Conservation (phyloP, 2,888 invertebrate genomes). For the Aricia artaxerxes region DNA sequence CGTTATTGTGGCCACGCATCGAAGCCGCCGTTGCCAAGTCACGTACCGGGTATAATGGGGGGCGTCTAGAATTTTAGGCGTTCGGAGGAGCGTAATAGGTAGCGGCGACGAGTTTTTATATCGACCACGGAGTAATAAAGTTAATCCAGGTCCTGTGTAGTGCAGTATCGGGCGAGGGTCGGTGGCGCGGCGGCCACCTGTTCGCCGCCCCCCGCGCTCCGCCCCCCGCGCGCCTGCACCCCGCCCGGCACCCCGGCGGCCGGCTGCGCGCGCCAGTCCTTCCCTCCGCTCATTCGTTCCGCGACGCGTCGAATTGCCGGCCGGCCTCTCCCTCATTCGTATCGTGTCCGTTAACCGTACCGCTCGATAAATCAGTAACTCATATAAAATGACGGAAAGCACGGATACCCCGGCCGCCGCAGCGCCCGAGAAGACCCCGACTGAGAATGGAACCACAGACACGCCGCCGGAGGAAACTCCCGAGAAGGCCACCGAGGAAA, state of each 20-base stretch:
- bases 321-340: conserved; percentile 65
- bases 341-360: conserved; percentile 65
- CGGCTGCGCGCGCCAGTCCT: conserved; percentile 68
- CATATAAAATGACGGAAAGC: conserved; percentile 73
- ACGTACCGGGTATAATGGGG: conserved; percentile 53
- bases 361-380: conserved; percentile 55
- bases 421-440: conserved; percentile 79
- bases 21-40: conserved; percentile 63
- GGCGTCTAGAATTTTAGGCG: conserved; percentile 44
- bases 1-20: conserved; percentile 44
- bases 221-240: conserved; percentile 47
- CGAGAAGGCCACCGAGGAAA: conserved; percentile 78
- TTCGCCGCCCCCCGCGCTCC: conserved; percentile 52
- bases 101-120: conserved; percentile 58
- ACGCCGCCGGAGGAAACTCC: conserved; percentile 75
- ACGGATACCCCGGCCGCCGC: conserved; percentile 75
- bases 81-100: conserved; percentile 43
- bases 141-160: conserved; percentile 72
- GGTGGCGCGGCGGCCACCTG: conserved; percentile 66
- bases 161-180: conserved; percentile 58
- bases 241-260: conserved; percentile 52
- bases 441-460: conserved; percentile 75
- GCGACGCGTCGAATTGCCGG: conserved; percentile 76
- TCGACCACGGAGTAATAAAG: conserved; percentile 66
- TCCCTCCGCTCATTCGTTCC: conserved; percentile 74